Percentiles rank a stretch among this genome's conserved stretches.
These are phyloP conservation scores for Drosophila maculinotata DNA, from an alignment of 2,888 invertebrate species.

Conservation along the genomic window DNA sequence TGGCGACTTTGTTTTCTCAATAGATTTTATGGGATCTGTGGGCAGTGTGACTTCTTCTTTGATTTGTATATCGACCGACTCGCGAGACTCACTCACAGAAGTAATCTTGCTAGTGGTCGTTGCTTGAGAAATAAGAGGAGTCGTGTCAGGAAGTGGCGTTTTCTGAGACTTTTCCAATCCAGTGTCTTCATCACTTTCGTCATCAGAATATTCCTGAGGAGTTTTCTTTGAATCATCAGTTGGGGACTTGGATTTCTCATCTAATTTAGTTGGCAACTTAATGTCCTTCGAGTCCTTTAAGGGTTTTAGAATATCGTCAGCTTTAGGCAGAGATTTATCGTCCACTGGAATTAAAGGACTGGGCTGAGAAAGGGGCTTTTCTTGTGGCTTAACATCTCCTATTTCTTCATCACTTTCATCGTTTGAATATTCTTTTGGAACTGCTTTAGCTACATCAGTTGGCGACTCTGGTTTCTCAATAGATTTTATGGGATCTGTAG, in stretches of 20 bases:
- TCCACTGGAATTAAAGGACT: neutral
- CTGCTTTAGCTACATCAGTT: neutral
- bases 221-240: neutral
- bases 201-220: constrained; percentile 12
- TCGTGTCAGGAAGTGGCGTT: neutral
- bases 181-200: constrained; percentile 16
- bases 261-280: constrained; percentile 6
- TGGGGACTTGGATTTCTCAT: constrained; percentile 18
- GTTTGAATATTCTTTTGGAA: constrained; percentile 7
- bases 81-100: neutral
- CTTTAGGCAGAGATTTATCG: constrained; percentile 4
- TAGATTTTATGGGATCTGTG: neutral
- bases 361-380: neutral
- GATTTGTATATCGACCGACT: constrained; percentile 4
- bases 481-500: constrained; percentile 2
- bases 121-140: neutral
- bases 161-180: constrained; percentile 3
- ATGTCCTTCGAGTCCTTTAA: neutral
- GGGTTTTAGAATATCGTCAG: constrained; percentile 1
- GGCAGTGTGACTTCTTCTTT: constrained; percentile 2
- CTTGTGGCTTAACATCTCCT: neutral
- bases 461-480: neutral
- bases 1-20: constrained; percentile 5
- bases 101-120: constrained; percentile 1
- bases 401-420: constrained; percentile 13